Evolutionary conservation across 1,140 invertebrate genomes (phyloP).

Genomic region (Platorchestia sp.): DNA sequence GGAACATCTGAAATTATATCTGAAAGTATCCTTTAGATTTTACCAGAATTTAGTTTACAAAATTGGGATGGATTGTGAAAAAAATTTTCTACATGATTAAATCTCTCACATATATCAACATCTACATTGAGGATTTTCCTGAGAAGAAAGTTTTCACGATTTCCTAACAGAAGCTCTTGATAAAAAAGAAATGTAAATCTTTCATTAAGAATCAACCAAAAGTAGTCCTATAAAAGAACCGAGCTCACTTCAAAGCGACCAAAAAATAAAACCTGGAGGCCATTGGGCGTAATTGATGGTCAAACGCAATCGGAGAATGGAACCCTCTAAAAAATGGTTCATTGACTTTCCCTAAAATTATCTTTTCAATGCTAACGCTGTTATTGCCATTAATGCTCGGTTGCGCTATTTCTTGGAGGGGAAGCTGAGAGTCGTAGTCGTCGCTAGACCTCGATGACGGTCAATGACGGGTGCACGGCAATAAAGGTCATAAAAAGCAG

Average conservation of each 20-base stretch:
- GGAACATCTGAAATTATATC: neutral
- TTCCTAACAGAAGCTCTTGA: neutral
- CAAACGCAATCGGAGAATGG: neutral
- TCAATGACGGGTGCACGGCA: slow-evolving; percentile 2
- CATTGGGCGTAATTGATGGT: neutral
- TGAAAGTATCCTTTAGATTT: neutral
- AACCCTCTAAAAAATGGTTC: neutral
- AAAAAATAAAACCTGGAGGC: neutral
- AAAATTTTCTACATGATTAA: neutral
- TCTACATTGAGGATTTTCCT: neutral
- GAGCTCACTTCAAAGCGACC: neutral
- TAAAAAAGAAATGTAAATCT: neutral
- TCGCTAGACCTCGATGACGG: neutral
- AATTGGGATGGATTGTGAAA: neutral
- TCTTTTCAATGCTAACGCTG: neutral
- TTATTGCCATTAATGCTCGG: neutral
- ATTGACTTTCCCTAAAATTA: neutral
- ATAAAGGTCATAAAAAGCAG: slow-evolving; percentile 30
- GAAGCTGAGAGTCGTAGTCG: neutral
- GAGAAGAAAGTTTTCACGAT: neutral
- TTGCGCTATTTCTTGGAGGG: neutral
- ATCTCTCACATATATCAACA: neutral
- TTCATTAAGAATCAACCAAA: neutral
- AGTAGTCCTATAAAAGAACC: neutral
- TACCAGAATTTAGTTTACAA: neutral